Percentiles rank a stretch among this genome's conserved stretches.
Evolutionary conservation across 2,113 vertebrate species (phyloP).

Genomic region (Bombycilla garrulus): DNA sequence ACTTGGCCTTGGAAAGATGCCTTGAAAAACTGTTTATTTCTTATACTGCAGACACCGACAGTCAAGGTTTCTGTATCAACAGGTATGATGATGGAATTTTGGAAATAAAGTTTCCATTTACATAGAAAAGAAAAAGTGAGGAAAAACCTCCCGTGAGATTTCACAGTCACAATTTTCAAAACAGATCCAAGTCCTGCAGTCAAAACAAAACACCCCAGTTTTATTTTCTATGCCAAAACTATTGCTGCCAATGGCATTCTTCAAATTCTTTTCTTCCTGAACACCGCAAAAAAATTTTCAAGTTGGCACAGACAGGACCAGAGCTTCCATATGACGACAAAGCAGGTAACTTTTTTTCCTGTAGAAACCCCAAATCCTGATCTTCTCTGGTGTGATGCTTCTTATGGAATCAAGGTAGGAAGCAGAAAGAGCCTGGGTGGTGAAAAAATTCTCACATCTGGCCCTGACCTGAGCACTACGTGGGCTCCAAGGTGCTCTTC

Average conservation of each 20-base stretch:
- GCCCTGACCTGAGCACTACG: neutral
- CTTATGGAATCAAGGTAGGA: neutral
- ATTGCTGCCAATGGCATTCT: neutral
- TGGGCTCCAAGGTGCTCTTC: neutral
- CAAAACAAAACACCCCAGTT: neutral
- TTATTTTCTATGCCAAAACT: neutral
- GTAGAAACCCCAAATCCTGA: neutral
- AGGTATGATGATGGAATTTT: neutral
- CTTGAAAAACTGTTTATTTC: neutral
- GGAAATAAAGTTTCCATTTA: neutral
- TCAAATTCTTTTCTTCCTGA: neutral
- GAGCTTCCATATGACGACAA: neutral
- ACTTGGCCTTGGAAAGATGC: neutral
- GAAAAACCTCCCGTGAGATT: neutral
- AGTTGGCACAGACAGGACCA: neutral
- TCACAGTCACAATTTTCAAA: neutral
- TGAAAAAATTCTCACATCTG: neutral
- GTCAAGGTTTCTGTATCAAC: neutral
- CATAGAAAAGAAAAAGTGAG: neutral
- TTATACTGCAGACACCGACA: neutral
- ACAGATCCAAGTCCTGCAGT: neutral
- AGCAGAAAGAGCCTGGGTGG: neutral
- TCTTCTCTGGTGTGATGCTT: neutral
- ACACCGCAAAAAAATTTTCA: neutral
- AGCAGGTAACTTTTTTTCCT: neutral